These are phyloP conservation scores for Ladona fulva DNA, from an alignment of 1,140 invertebrate species.

Conservation along the genomic window DNA sequence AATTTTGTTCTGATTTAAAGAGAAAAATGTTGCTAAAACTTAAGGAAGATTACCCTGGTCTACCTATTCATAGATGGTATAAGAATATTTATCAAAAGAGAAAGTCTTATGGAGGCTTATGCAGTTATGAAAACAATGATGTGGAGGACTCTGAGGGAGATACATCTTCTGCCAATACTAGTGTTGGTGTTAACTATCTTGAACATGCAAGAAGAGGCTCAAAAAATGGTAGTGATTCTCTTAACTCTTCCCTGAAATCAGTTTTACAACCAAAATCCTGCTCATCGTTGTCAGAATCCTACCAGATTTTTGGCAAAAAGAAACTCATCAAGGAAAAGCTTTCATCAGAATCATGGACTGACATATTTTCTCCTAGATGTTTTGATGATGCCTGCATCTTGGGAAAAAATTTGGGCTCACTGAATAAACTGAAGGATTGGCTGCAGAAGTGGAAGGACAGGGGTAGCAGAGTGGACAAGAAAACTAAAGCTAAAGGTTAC, in stretches of 20 bases:
- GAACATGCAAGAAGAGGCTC: no score
- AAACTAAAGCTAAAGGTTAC: no score
- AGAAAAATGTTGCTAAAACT: background rate
- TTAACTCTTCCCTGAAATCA: no score
- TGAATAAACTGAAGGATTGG: constrained; percentile 61
- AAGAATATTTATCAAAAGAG: background rate
- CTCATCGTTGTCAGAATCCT: no score
- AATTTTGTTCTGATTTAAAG: background rate
- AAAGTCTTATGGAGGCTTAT: background rate
- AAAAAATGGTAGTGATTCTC: no score
- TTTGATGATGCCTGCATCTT: constrained; percentile 46
- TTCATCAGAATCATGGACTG: constrained; percentile 43
- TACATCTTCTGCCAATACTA: no score
- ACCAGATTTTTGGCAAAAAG: no score
- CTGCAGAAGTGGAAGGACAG: constrained; percentile 51
- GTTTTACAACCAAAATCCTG: no score
- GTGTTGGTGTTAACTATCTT: no score
- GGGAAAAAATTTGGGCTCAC: constrained; percentile 58
- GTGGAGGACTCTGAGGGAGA: no score
- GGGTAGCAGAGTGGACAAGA: background rate
- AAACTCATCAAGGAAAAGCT: background rate
- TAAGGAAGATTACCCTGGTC: background rate
- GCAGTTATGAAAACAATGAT: no score
- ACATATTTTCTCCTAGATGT: constrained; percentile 63
- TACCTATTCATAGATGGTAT: background rate